Evolutionary conservation across 2,797 vertebrate species (phyloP).

Genomic region (Anisognathus igniventris): DNA sequence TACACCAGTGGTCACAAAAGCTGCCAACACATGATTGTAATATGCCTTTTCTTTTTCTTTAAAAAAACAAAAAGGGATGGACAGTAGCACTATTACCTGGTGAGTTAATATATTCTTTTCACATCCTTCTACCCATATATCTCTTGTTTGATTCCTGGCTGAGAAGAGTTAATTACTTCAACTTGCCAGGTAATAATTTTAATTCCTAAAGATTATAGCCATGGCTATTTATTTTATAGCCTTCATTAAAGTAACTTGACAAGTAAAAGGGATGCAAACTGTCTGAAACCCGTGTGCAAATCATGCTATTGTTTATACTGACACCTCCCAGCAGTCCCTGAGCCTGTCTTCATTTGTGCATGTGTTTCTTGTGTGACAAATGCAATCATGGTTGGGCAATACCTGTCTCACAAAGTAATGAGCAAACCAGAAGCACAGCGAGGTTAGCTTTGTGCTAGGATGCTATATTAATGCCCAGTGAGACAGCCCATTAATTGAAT

Average conservation of each 20-base stretch:
- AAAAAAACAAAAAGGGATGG: not conserved
- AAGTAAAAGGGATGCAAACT: slow-evolving; percentile 44
- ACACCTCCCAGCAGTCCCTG: slow-evolving; percentile 39
- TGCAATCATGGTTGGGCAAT: slow-evolving; percentile 29
- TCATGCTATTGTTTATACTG: slow-evolving; percentile 44
- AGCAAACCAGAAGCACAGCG: not conserved
- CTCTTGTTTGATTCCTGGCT: slow-evolving; percentile 38
- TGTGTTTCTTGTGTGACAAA: slow-evolving; percentile 55
- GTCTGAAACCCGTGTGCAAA: slow-evolving; percentile 18
- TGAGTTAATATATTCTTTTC: slow-evolving; percentile 41
- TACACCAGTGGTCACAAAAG: not conserved
- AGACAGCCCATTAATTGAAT: slow-evolving; percentile 49
- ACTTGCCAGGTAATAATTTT: slow-evolving; percentile 61
- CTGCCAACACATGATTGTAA: not conserved
- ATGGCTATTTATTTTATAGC: slow-evolving; percentile 55
- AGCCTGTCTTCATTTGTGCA: slow-evolving; percentile 25
- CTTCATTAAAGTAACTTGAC: slow-evolving; percentile 60
- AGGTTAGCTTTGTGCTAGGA: slow-evolving; percentile 21
- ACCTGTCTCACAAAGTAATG: slow-evolving; percentile 33
- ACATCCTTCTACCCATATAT: slow-evolving; percentile 22
- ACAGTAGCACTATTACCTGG: not conserved
- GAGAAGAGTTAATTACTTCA: slow-evolving; percentile 59
- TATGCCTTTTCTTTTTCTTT: not conserved
- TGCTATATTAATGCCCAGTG: not conserved
- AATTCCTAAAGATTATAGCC: slow-evolving; percentile 55